A percentile compares a stretch with the other conserved stretches of the same genome.
Evolutionary conservation across 2,113 vertebrate species (phyloP).

Genomic region (Etia nguti): DNA sequence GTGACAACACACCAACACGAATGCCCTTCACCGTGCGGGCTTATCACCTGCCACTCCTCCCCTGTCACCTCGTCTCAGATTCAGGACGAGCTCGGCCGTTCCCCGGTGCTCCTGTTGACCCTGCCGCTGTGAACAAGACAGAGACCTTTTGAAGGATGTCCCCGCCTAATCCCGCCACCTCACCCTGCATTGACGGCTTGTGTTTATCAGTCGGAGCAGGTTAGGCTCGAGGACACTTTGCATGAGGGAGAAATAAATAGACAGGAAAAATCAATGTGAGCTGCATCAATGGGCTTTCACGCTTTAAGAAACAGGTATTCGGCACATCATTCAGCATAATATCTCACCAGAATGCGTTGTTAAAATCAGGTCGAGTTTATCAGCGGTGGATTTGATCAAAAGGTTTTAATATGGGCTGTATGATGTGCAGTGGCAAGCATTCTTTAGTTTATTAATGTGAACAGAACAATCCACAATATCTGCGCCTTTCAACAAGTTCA

Average conservation of each 20-base stretch:
- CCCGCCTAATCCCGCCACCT: conserved; percentile 22
- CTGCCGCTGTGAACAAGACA: conserved; percentile 33
- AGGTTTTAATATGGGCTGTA: not conserved
- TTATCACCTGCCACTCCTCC: conserved; percentile 54
- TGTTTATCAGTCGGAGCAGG: conserved; percentile 54
- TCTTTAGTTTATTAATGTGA: not conserved
- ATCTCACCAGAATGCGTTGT: not conserved
- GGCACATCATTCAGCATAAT: not conserved
- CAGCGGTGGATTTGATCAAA: not conserved
- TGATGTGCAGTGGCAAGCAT: not conserved
- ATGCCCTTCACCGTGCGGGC: conserved; percentile 1
- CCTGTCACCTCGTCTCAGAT: conserved; percentile 37
- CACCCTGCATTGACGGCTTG: conserved; percentile 30
- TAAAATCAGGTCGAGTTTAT: conserved; percentile 9
- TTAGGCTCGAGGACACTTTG: conserved; percentile 8
- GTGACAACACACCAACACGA: conserved; percentile 15
- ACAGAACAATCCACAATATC: not conserved
- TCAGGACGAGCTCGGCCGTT: not conserved
- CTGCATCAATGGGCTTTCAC: conserved; percentile 18
- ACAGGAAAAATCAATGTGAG: conserved; percentile 48
- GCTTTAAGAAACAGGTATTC: conserved; percentile 8
- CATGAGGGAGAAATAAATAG: conserved; percentile 42
- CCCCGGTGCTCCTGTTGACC: conserved; percentile 11
- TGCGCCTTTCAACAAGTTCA: not conserved
- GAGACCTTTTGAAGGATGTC: conserved; percentile 51